Conservation (phyloP, 2,888 invertebrate genomes). For the Aleiodes leptofemur region DNA sequence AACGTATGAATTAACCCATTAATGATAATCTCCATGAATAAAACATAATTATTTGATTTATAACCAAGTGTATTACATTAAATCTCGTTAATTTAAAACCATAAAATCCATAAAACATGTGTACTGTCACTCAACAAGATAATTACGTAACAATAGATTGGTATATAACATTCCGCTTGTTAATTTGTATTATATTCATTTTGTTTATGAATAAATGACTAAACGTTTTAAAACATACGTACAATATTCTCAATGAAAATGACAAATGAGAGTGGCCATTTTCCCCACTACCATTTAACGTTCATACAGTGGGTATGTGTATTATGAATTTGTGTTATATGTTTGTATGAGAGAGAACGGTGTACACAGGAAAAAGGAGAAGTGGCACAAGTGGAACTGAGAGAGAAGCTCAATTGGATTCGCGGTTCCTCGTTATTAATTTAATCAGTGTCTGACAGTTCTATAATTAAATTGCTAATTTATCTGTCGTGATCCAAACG, state of each 20-base stretch:
- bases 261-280: constrained; percentile 38
- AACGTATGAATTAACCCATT: constrained; percentile 1
- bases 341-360: background rate
- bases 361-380: background rate
- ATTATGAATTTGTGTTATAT: constrained; percentile 6
- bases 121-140: constrained; percentile 42
- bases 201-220: constrained; percentile 41
- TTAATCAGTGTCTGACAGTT: constrained; percentile 74
- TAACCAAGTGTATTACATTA: constrained; percentile 9
- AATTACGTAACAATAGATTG: constrained; percentile 35
- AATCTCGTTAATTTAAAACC: constrained; percentile 14
- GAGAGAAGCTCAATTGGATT: constrained; percentile 63
- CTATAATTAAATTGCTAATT: constrained; percentile 75
- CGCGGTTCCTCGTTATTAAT: constrained; percentile 74
- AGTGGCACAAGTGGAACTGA: constrained; percentile 26
- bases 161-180: background rate
- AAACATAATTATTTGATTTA: constrained; percentile 30
- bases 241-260: constrained; percentile 39
- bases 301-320: background rate
- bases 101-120: constrained; percentile 31
- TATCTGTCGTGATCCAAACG: constrained; percentile 63
- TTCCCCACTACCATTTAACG: background rate
- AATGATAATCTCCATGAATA: constrained; percentile 24
- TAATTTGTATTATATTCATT: constrained; percentile 31
- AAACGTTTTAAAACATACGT: constrained; percentile 33